These are phyloP conservation scores for Geotrupes spiniger DNA, from an alignment of 2,888 invertebrate genomes.

Conservation along the genomic window DNA sequence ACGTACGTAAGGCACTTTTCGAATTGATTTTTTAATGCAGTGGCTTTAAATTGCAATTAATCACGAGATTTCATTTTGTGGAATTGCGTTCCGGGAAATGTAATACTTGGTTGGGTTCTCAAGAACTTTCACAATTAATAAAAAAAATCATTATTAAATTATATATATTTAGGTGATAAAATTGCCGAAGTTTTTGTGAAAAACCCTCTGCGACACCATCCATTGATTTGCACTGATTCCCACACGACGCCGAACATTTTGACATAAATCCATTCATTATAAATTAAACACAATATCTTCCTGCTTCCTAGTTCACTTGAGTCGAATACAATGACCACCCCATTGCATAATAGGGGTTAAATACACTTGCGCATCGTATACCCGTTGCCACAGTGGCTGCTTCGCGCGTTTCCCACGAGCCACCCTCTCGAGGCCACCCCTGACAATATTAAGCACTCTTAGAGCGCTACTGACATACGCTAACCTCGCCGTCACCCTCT, in stretches of 20 bases:
- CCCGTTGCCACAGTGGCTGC: conserved; percentile 21
- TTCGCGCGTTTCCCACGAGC: conserved; percentile 23
- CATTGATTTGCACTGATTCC: conserved; percentile 11
- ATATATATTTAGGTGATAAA: background rate
- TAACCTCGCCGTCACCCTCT: conserved; percentile 2
- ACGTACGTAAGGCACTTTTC: too few relatives aligned
- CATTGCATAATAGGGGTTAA: conserved; percentile 30
- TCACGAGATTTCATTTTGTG: too few relatives aligned
- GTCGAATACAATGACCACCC: conserved; percentile 16
- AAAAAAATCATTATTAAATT: too few relatives aligned
- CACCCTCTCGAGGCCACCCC: conserved; percentile 22
- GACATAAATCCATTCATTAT: conserved; percentile 27
- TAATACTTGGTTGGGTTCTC: too few relatives aligned
- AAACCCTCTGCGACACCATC: too few relatives aligned
- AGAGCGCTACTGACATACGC: conserved; percentile 3
- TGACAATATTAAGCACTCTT: conserved; percentile 9
- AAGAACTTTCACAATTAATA: too few relatives aligned
- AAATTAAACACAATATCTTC: conserved; percentile 32
- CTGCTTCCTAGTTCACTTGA: conserved; percentile 29
- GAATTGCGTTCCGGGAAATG: too few relatives aligned
- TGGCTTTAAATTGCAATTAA: too few relatives aligned
- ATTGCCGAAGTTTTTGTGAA: conserved; percentile 8
- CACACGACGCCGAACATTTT: conserved; percentile 18
- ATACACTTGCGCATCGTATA: conserved; percentile 29
- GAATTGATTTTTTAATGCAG: too few relatives aligned